Evolutionary conservation across 2,113 vertebrate genomes (phyloP), one percentile per base, ranked within the genome.

Genomic region (Mola mola): DNA sequence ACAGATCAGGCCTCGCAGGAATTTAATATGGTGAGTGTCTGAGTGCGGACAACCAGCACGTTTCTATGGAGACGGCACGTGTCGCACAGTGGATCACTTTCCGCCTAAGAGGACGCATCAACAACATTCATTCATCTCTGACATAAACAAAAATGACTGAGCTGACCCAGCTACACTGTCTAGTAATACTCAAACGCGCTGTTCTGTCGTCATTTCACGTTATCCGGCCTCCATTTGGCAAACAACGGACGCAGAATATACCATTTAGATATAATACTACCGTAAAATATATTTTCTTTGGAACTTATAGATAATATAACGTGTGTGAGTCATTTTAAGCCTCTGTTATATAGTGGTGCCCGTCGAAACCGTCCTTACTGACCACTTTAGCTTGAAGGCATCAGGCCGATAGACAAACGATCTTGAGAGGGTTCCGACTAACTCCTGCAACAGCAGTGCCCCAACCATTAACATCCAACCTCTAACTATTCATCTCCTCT

Each of bases 41-140:
- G 11, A 55, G 76, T 55, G 57, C 53, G 72, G 79, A 72, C 80
- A 70, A 79, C 48, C 68, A 33, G 71, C 56, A 53, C 42, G 87
- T 90, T 88, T 84, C 89, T 72, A 89, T 89, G 87, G 87, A 62
- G 75, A 90, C 72, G 4, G 67, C 86, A 87, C 62, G 65, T 79
- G 84, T 79, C 19, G 49, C 74, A 53, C 56, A 34, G 65, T 29
- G 74, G 51, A 79, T 79, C 57, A 76, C 78, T 79, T 81, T n/a
- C 46, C 1, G 6, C 62, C 46, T 28, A 75, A 82, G 46, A 48
- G 51, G 68, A 81, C 47, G 66, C 63, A 20, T 80, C 68, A 87
- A 82, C 73, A 78, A 67, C 43, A 67, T 65, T 59, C 46, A 79
- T 68, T 85, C 38, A 83, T 62, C 33, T 56, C 24, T 36, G 50